Evolutionary conservation across 2,888 invertebrate species (phyloP).

Genomic region (Himalopsyche anomala): DNA sequence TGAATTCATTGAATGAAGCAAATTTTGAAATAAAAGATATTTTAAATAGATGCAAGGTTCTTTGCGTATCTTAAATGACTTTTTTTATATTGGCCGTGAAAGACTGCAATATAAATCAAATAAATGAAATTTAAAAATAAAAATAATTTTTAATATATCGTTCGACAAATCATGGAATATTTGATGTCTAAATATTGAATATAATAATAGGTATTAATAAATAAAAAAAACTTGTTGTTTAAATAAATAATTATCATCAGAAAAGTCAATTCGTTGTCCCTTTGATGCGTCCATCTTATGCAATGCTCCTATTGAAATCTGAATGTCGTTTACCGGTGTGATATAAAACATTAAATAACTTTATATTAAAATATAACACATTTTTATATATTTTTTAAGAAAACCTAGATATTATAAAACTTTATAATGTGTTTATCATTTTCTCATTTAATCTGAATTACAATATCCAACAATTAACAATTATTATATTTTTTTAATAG

Average conservation of each 20-base stretch:
- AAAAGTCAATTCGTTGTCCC: constrained; percentile 27
- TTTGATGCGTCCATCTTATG: constrained; percentile 60
- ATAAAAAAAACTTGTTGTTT: constrained; percentile 7
- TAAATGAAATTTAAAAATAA: not conserved
- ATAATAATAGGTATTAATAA: constrained; percentile 3
- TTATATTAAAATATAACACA: constrained; percentile 39
- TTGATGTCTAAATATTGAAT: constrained; percentile 43
- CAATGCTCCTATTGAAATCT: constrained; percentile 51
- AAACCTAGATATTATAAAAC: too few species aligned
- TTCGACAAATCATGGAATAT: constrained; percentile 45
- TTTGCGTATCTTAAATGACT: too few species aligned
- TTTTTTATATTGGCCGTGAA: not conserved
- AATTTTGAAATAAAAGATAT: too few species aligned
- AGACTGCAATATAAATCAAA: not conserved
- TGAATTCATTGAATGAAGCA: too few species aligned
- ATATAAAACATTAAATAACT: not conserved
- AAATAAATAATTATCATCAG: constrained; percentile 22
- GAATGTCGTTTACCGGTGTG: constrained; percentile 52
- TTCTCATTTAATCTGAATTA: too few species aligned
- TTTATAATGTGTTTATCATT: too few species aligned
- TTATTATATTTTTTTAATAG: not conserved
- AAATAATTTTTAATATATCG: constrained; percentile 10
- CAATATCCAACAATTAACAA: not conserved
- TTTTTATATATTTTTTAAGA: not conserved
- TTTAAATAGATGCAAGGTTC: too few species aligned